Base-by-base conservation (phyloP, 2,888 invertebrate genomes). In the Pammene aurita region DNA sequence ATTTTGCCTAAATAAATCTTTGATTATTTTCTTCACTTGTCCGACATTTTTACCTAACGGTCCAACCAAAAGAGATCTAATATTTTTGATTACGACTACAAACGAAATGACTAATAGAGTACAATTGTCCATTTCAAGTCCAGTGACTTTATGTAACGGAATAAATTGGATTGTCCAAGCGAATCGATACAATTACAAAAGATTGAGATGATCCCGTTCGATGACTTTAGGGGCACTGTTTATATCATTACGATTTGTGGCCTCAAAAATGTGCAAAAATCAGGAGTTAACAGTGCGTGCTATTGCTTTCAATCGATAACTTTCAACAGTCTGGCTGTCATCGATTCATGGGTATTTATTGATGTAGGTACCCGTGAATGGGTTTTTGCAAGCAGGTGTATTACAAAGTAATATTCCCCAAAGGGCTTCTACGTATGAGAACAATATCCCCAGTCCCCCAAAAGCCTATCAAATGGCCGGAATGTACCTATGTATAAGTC, bases 71-170 rank as follows among this genome's bases (percentile, higher is more conserved):
- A 35, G 41, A 46, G 44, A 14, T 46, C 50, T 60, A n/a, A 63
- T 54, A 42, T 68, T 64, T 57, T 63, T 68, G 57, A 68, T 55
- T 60, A 55, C 38, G 7, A 69, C 58, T 46, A 26, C 42, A 46
- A 58, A 46, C 52, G 57, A 58, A 64, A 58, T 69, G 14, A 60
- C 58, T 69, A 69, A 60, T 69, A 44, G 41, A 55, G 48, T 52
- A 69, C 69, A 69, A 64, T 65, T 69, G 64, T 16, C 38, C 54
- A 65, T 64, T 69, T 69, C 54, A 55, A 65, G 58, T 34, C 60
- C 54, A 69, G 10, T 60, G 65, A 55, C 44, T 69, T 64, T 46
- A 54, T 65, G 65, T 69, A 69, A 69, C 68, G 68, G 68, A 69
- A 69, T 48, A 64, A 64, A 60, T 69, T 14, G 13, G 41, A 65